Base-by-base conservation (phyloP, 2,888 invertebrate genomes). In the Drosophila percnosoma region DNA sequence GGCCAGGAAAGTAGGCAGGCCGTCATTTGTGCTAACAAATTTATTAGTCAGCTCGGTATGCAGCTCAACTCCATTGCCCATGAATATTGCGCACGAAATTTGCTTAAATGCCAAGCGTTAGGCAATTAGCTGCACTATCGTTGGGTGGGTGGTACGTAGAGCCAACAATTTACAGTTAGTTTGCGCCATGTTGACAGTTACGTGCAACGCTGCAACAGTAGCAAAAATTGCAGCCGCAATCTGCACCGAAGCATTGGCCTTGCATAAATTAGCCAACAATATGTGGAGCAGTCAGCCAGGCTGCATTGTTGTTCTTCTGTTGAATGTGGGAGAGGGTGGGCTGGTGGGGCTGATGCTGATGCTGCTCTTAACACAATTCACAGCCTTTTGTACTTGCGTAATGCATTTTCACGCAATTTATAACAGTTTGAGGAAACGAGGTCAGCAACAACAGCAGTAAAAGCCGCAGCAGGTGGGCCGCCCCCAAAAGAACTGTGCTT, bases 331-430 rank as follows among this genome's bases (percentile, higher is more conserved):
- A 38, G 27, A n/a, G 18, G 6, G 53, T 18, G 11, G 21, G 48
- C 45, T 27, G 29, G 21, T 5, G 27, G n/a, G 15, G 38, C 24
- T 33, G 68, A 18, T 51, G 59, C 31, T 24, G 15, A 24, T 15
- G 2, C n/a, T n/a, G 63, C 29, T 64, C 66, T 64, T 78, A 88
- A 82, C 88, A 84, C 87, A 85, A 85, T 84, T 84, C 83, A 82
- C 83, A 84, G 88, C 82, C 85, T 85, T 85, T 85, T 86, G 86
- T 88, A 86, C 85, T 85, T 85, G 85, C 85, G 85, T 85, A 85
- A 85, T 85, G 88, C 85, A 88, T 88, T 85, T 85, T 85, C 85
- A 85, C 85, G 85, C 85, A 85, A 85, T 88, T 85, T 88, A 85
- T 88, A 83, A 85, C 86, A 77, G 82, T 86, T 88, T 78, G 66